These are phyloP conservation scores for Phengaris alcon DNA, from an alignment of 2,888 invertebrate species.

Conservation along the genomic window DNA sequence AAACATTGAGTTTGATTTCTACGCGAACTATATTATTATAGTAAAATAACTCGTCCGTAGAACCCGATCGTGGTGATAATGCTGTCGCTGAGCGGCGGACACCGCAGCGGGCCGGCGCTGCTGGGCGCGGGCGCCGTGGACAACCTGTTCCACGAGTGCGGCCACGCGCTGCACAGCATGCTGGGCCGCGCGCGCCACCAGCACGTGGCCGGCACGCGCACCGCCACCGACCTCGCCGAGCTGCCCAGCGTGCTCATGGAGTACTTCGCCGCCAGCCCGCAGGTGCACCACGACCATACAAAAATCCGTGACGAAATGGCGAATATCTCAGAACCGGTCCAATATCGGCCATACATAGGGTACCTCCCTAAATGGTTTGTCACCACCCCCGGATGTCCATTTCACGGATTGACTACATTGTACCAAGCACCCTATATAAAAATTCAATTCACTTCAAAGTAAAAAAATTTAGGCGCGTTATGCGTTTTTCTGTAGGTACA, in stretches of 20 bases:
- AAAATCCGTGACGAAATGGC: too few relatives aligned
- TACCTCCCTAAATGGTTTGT: too few relatives aligned
- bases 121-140: conserved; percentile 92
- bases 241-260: conserved; percentile 99
- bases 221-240: conserved; percentile 98
- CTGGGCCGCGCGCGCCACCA: conserved; percentile 96
- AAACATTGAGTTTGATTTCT: too few relatives aligned
- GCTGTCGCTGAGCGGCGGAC: conserved; percentile 90
- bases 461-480: too few relatives aligned
- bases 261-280: conserved; percentile 94
- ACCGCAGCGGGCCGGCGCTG: conserved; percentile 85
- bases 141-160: conserved; percentile 99
- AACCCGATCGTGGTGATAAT: conserved; percentile 95
- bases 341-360: too few relatives aligned
- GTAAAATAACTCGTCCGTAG: conserved; percentile 55
- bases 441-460: too few relatives aligned
- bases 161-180: conserved; percentile 99
- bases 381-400: too few relatives aligned
- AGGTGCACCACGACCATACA: conserved; percentile 65
- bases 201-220: conserved; percentile 98
- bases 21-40: too few relatives aligned
- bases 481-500: too few relatives aligned
- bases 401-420: too few relatives aligned
- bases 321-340: too few relatives aligned
- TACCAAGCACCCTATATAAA: too few relatives aligned